Conservation (phyloP, 2,113 vertebrate species). For the Siphamia tubifer region DNA sequence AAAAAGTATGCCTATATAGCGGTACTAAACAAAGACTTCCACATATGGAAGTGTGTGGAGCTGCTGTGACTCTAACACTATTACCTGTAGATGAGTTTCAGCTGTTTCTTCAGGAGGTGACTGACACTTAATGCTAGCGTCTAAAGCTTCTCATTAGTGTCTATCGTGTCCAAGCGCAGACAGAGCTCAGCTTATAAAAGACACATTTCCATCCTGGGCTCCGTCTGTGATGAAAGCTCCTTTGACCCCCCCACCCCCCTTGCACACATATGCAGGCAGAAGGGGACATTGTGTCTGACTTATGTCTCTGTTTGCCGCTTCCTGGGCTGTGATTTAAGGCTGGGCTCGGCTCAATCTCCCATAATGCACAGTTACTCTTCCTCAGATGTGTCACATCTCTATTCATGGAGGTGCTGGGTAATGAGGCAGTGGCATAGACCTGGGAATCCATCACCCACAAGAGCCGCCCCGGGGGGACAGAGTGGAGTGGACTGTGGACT, state of each 20-base stretch:
- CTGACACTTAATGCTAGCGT: no score
- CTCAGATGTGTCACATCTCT: constrained; percentile 66
- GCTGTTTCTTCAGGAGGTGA: no score
- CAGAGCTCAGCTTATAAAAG: no score
- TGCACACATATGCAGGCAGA: constrained; percentile 6
- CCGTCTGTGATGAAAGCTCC: not conserved
- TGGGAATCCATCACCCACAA: constrained; percentile 59
- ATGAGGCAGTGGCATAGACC: constrained; percentile 49
- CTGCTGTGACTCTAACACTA: no score
- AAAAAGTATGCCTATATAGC: no score
- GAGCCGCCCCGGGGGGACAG: constrained; percentile 37
- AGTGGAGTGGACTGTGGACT: constrained; percentile 1
- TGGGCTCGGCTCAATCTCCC: constrained; percentile 43
- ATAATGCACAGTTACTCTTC: constrained; percentile 29
- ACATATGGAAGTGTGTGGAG: no score
- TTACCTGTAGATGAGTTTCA: no score
- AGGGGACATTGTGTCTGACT: constrained; percentile 46
- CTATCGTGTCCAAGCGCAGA: no score
- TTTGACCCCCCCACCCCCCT: no score
- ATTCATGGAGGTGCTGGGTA: constrained; percentile 68
- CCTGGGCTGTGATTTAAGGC: constrained; percentile 52
- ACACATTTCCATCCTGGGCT: not conserved
- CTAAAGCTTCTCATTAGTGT: no score
- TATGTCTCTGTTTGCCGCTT: constrained; percentile 42
- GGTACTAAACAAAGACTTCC: no score